Percentiles rank a stretch among this genome's conserved stretches.
These are phyloP conservation scores for Heterotis niloticus DNA, from an alignment of 2,113 vertebrate genomes.

Conservation along the genomic window DNA sequence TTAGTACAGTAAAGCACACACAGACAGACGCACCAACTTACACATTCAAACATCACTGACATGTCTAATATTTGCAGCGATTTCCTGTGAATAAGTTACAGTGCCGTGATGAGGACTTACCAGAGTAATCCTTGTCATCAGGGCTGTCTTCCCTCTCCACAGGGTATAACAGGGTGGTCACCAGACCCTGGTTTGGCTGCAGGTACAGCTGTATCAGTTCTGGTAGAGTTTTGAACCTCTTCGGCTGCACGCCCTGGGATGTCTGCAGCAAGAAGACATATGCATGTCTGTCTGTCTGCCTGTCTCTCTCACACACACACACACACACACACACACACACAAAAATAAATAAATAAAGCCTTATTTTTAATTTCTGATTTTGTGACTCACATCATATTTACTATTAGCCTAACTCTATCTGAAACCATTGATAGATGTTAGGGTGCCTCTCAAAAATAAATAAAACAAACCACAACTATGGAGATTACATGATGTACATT, in stretches of 20 bases:
- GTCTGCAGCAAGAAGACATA: constrained; percentile 63
- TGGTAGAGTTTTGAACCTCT: constrained; percentile 83
- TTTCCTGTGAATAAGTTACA: neutral
- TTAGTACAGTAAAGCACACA: too few species aligned
- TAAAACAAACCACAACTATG: too few species aligned
- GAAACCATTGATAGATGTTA: neutral
- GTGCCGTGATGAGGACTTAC: constrained; percentile 49
- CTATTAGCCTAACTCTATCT: neutral
- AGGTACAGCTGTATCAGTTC: constrained; percentile 86
- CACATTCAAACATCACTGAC: too few species aligned
- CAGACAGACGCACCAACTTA: too few species aligned
- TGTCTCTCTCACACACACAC: neutral
- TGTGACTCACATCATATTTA: neutral
- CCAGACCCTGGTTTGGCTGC: constrained; percentile 93
- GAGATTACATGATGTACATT: too few species aligned
- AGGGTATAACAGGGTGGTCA: constrained; percentile 80
- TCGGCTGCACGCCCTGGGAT: constrained; percentile 87
- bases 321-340: neutral
- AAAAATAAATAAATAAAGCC: neutral
- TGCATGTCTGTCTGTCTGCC: too few species aligned
- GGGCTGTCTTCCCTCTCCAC: constrained; percentile 82
- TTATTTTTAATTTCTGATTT: too few species aligned
- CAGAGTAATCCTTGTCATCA: constrained; percentile 87
- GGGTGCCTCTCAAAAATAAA: too few species aligned
- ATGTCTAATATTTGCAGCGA: too few species aligned